phyloP scores from a whole-genome alignment of 2,797 vertebrate genomes.

The Geotrypetes seraphini region DNA sequence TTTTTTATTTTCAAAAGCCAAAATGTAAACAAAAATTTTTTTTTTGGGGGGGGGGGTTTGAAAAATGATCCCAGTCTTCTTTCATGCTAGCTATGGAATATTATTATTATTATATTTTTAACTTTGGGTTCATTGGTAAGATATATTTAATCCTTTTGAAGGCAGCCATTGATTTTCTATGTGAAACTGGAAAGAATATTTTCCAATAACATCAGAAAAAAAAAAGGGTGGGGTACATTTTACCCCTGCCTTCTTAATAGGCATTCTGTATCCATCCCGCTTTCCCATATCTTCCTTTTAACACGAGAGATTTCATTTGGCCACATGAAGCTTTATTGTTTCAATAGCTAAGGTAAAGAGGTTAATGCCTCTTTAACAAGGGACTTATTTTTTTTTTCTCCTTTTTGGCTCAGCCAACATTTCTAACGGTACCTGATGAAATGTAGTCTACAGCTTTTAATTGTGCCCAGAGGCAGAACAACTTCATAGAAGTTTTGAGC shows the following conservation, averaged over 20 bases:
- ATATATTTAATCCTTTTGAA: fast-evolving
- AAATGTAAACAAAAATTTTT: neutral
- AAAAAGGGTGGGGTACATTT: neutral
- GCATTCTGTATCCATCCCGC: neutral
- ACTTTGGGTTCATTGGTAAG: neutral
- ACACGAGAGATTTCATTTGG: neutral
- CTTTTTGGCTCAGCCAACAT: conserved; percentile 50
- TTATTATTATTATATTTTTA: too few relatives aligned
- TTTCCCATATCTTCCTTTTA: neutral
- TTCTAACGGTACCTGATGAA: conserved; percentile 55
- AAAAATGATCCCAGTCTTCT: too few relatives aligned
- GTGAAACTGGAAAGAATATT: neutral
- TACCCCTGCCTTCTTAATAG: neutral
- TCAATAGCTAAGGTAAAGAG: conserved; percentile 36
- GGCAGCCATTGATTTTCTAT: neutral
- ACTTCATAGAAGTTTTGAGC: conserved; percentile 47
- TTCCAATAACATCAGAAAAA: conserved; percentile 5
- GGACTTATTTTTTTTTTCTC: conserved; percentile 20
- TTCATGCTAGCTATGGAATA: neutral
- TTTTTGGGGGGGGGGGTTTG: too few relatives aligned
- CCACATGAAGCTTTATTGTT: conserved; percentile 28
- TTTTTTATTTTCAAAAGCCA: neutral
- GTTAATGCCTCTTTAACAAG: conserved; percentile 45
- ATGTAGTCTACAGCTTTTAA: conserved; percentile 59
- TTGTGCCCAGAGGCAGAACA: conserved; percentile 64